Evolutionary conservation across 2,888 invertebrate genomes (phyloP).

Genomic region (Clanis bilineata): DNA sequence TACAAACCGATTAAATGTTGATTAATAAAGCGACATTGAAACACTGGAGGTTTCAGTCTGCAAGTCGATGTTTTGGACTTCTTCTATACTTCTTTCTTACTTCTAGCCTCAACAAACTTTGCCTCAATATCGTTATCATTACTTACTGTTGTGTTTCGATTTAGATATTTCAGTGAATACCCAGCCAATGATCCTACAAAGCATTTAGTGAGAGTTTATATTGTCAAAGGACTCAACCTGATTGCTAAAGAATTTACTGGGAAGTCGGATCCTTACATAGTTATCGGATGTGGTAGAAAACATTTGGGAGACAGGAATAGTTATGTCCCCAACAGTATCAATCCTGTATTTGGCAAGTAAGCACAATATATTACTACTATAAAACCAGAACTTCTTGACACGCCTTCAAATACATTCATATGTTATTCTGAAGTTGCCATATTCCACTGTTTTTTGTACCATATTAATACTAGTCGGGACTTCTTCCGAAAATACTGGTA

Average conservation of each 20-base stretch:
- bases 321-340: constrained; percentile 87
- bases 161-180: constrained; percentile 81
- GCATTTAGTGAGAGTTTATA: constrained; percentile 88
- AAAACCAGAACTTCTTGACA: background rate
- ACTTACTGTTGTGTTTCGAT: constrained; percentile 14
- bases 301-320: constrained; percentile 84
- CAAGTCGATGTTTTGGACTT: too few relatives aligned
- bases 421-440: too few relatives aligned
- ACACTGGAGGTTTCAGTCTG: too few relatives aligned
- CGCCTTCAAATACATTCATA: too few relatives aligned
- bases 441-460: too few relatives aligned
- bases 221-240: constrained; percentile 87
- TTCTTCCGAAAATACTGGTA: too few relatives aligned
- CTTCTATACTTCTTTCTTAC: too few relatives aligned
- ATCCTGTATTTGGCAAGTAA: constrained; percentile 92
- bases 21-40: too few relatives aligned
- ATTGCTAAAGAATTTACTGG: constrained; percentile 87
- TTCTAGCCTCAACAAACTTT: too few relatives aligned
- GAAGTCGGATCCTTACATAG: constrained; percentile 90
- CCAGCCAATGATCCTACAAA: constrained; percentile 84
- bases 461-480: too few relatives aligned
- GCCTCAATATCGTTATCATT: background rate
- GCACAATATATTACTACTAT: constrained; percentile 32
- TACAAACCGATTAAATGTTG: too few relatives aligned
- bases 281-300: constrained; percentile 85